A percentile compares a stretch with the other conserved stretches of the same genome.
Evolutionary conservation across 2,113 vertebrate genomes (phyloP).

Genomic region (Myotis lucifugus): DNA sequence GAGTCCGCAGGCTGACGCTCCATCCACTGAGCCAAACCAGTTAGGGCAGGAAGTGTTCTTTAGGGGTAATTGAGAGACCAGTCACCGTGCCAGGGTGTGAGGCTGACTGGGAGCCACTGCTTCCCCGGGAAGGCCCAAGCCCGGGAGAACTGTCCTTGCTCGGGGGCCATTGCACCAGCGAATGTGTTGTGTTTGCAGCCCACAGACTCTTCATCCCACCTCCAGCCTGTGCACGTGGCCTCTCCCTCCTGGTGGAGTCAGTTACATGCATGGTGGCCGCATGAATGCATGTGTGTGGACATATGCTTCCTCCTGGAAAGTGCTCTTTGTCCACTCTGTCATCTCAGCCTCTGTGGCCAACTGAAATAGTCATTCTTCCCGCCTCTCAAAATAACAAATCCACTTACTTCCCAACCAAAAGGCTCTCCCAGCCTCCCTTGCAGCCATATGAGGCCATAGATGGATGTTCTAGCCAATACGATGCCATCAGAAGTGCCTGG

Average conservation of each 20-base stretch:
- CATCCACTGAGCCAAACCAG: no score
- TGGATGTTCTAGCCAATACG: neutral
- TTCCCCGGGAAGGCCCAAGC: neutral
- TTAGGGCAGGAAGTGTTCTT: neutral
- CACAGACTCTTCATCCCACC: neutral
- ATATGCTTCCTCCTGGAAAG: neutral
- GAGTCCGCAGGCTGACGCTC: no score
- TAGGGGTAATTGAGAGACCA: neutral
- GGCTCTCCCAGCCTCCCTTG: neutral
- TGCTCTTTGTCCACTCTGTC: neutral
- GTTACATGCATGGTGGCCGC: neutral
- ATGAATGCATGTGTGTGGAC: fast-evolving
- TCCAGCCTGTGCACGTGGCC: neutral
- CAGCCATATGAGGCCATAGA: neutral
- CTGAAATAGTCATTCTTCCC: neutral
- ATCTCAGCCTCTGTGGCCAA: neutral
- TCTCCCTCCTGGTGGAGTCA: neutral
- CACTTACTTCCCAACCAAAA: neutral
- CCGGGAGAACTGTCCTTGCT: no score
- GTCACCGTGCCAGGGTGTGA: neutral
- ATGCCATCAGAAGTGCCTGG: neutral
- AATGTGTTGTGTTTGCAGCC: neutral
- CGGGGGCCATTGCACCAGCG: neutral
- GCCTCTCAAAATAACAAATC: neutral
- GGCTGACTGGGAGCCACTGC: neutral